Evolutionary conservation across 2,113 vertebrate species (phyloP).

Genomic region (Scomber colias): DNA sequence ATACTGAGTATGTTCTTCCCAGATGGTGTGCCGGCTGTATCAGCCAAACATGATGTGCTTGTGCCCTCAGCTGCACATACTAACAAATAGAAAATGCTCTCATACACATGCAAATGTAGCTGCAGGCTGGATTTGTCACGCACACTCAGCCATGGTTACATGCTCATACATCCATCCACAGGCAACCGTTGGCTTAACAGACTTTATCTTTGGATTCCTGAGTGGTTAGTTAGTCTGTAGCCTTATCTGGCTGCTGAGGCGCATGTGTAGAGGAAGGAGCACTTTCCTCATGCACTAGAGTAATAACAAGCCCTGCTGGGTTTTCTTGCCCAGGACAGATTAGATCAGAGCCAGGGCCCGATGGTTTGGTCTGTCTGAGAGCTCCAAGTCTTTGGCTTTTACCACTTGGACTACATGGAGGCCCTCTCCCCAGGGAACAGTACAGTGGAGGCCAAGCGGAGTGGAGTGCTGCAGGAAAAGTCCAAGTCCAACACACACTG

Average conservation of each 20-base stretch:
- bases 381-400: constrained; percentile 63
- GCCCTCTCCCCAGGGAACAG: constrained; percentile 57
- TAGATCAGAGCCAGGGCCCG: constrained; percentile 70
- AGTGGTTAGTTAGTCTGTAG: constrained; percentile 64
- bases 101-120: constrained; percentile 47
- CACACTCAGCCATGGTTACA: constrained; percentile 34
- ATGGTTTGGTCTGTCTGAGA: constrained; percentile 61
- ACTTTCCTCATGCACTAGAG: constrained; percentile 57
- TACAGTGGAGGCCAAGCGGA: constrained; percentile 31
- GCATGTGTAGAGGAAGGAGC: constrained; percentile 55
- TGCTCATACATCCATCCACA: constrained; percentile 36
- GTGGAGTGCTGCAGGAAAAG: constrained; percentile 53
- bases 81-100: constrained; percentile 48
- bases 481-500: constrained; percentile 55
- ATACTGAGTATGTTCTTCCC: constrained; percentile 45
- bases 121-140: constrained; percentile 40
- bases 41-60: constrained; percentile 46
- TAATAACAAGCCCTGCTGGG: constrained; percentile 72
- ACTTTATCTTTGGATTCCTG: constrained; percentile 71
- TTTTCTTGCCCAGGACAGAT: constrained; percentile 73
- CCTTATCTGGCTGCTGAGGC: constrained; percentile 71
- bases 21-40: constrained; percentile 54
- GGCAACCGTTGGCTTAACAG: constrained; percentile 44
- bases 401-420: constrained; percentile 60
- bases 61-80: constrained; percentile 47